These are phyloP conservation scores for Rhingia rostrata DNA, from an alignment of 2,888 invertebrate genomes.

Conservation along the genomic window DNA sequence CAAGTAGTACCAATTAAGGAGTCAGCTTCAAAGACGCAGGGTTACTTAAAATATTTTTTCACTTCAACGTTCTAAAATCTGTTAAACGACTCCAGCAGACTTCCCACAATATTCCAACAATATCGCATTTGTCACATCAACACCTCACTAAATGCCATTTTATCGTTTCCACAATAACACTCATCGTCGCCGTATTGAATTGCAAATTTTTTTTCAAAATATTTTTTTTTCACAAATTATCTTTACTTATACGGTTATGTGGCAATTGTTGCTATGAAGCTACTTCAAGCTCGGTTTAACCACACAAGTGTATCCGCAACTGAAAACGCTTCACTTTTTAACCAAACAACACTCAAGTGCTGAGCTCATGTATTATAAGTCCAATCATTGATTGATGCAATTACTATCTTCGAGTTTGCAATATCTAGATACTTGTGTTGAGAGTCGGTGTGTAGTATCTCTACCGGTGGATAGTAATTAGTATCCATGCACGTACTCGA, in stretches of 20 bases:
- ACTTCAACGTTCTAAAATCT: no score
- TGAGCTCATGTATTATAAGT: conserved; percentile 37
- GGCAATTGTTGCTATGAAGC: not conserved
- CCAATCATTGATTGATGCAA: conserved; percentile 48
- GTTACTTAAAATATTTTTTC: no score
- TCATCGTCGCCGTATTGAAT: conserved; percentile 18
- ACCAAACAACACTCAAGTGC: conserved; percentile 17
- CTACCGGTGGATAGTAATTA: conserved; percentile 18
- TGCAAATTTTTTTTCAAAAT: conserved; percentile 32
- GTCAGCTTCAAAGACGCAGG: no score
- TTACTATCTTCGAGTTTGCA: conserved; percentile 18
- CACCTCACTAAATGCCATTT: conserved; percentile 19
- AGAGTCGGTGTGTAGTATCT: not conserved
- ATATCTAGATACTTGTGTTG: not conserved
- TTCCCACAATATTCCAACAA: not conserved
- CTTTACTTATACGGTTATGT: conserved; percentile 28
- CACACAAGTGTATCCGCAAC: no score
- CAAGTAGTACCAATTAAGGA: no score
- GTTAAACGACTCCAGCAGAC: not conserved
- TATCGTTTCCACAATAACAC: conserved; percentile 15
- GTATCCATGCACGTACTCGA: not conserved
- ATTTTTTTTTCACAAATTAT: conserved; percentile 26
- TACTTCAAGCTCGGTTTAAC: not conserved
- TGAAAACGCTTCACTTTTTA: not conserved
- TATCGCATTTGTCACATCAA: conserved; percentile 11